A percentile compares a stretch with the other conserved stretches of the same genome.
Evolutionary conservation across 2,888 invertebrate genomes (phyloP).

Genomic region (Resseliella maxima): DNA sequence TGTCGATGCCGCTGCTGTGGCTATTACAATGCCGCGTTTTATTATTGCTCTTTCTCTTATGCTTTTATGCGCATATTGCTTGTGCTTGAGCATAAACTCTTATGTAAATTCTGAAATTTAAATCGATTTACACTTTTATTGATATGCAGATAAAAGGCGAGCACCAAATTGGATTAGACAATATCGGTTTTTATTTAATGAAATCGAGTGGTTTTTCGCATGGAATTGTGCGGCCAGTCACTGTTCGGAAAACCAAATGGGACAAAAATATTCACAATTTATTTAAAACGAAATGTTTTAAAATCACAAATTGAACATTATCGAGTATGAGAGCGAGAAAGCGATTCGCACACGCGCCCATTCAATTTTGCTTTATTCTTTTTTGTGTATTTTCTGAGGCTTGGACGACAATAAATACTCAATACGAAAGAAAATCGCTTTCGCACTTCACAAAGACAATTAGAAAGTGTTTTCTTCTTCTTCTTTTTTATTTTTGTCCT

Average conservation of each 20-base stretch:
- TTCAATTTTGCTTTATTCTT: no score
- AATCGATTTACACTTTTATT: background rate
- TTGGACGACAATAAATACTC: background rate
- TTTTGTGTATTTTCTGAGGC: no score
- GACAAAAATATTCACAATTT: constrained; percentile 5
- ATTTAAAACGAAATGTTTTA: background rate
- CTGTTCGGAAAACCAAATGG: background rate
- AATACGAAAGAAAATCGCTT: background rate
- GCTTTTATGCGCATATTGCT: background rate
- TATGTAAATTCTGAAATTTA: background rate
- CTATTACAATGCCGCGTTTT: no score
- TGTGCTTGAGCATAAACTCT: background rate
- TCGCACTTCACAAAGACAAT: background rate
- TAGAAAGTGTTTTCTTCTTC: background rate
- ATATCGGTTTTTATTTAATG: background rate
- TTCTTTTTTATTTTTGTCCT: no score
- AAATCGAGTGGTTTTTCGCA: background rate
- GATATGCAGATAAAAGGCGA: background rate
- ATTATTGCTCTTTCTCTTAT: no score
- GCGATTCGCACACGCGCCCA: no score
- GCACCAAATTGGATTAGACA: constrained; percentile 21
- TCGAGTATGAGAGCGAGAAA: background rate
- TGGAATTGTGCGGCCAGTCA: background rate
- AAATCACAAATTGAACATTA: background rate
- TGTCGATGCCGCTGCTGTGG: no score